Evolutionary conservation across 2,888 invertebrate genomes (phyloP), one percentile per base, ranked within the genome.

Genomic region (Apotomis betuletana): DNA sequence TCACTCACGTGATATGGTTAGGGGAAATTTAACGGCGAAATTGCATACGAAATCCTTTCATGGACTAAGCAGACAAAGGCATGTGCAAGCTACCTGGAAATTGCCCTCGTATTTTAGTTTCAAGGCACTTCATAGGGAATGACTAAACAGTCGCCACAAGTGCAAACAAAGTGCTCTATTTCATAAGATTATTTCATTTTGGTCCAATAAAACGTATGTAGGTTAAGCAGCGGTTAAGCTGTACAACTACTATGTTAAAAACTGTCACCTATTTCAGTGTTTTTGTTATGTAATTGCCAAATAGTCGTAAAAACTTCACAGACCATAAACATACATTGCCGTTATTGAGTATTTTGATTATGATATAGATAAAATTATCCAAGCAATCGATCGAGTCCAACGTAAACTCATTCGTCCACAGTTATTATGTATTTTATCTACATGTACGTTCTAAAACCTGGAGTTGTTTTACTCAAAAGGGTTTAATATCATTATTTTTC

Each of bases 101-200:
- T 46, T 44, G 55, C 15, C n/a, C 12, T n/a, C 44, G 44, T 46
- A 46, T 65, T 55, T 55, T 65, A 41, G 41, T 38, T 41, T 63
- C 38, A 0, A 38, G 41, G 15, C n/a, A 52, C 63, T 55, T 65
- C 55, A 65, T 27, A 65, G 44, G 27, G 64, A 65, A 65, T 65
- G 44, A 55, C 64, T 65, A 65, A 65, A 55, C 55, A 65, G 15
- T 65, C 2, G 38, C 64, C 44, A n/a, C 5, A 10, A 12, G 64
- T 55, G 55, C 55, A 65, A 46, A 55, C 55, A 44, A 55, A 12
- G 12, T 64, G 55, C 44, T 64, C 12, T 55, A 57, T 46, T 65
- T 46, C 64, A 5, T 52, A 54, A 54, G 44, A 44, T 55, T 54
- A 51, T 5, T 41, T 36, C 3, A 61, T 44, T 60, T 15, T 60